Conservation (phyloP, 1,140 invertebrate species). For the Frieseomelitta varia region DNA sequence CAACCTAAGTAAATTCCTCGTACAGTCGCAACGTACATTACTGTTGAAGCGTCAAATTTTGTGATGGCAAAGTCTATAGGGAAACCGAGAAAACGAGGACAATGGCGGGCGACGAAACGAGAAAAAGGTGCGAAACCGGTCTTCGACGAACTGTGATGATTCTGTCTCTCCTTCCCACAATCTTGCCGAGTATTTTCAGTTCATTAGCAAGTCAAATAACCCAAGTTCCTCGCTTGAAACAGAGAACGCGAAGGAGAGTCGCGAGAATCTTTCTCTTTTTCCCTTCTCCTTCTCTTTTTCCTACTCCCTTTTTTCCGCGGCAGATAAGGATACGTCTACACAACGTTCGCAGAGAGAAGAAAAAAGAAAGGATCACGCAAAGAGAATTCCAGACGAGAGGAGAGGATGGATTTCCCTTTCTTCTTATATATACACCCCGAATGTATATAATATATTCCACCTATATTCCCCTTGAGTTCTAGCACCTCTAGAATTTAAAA, state of each 20-base stretch:
- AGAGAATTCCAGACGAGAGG: slow-evolving; percentile 36
- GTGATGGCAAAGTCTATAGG: not conserved
- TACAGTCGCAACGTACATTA: no score
- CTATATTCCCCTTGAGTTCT: slow-evolving; percentile 42
- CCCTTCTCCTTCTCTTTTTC: slow-evolving; percentile 31
- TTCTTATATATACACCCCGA: slow-evolving; percentile 29
- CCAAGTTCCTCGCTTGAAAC: slow-evolving; percentile 62
- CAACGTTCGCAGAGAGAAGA: not conserved
- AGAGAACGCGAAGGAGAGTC: slow-evolving; percentile 40
- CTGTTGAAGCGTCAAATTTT: not conserved
- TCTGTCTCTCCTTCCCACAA: slow-evolving; percentile 51
- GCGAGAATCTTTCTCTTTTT: slow-evolving; percentile 8
- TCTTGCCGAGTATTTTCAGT: slow-evolving; percentile 68
- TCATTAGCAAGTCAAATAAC: slow-evolving; percentile 77
- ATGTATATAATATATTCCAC: slow-evolving; percentile 37
- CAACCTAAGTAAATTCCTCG: no score
- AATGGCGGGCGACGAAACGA: slow-evolving; percentile 36
- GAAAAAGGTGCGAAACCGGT: slow-evolving; percentile 48
- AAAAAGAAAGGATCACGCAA: slow-evolving; percentile 21
- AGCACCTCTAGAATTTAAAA: slow-evolving; percentile 71
- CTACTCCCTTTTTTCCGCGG: slow-evolving; percentile 18
- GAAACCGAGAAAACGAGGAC: not conserved
- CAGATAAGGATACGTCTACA: slow-evolving; percentile 55
- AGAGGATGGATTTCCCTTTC: slow-evolving; percentile 67
- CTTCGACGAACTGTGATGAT: slow-evolving; percentile 25